phyloP scores from a whole-genome alignment of 2,113 vertebrate species.

The Nothoprocta perdicaria region DNA sequence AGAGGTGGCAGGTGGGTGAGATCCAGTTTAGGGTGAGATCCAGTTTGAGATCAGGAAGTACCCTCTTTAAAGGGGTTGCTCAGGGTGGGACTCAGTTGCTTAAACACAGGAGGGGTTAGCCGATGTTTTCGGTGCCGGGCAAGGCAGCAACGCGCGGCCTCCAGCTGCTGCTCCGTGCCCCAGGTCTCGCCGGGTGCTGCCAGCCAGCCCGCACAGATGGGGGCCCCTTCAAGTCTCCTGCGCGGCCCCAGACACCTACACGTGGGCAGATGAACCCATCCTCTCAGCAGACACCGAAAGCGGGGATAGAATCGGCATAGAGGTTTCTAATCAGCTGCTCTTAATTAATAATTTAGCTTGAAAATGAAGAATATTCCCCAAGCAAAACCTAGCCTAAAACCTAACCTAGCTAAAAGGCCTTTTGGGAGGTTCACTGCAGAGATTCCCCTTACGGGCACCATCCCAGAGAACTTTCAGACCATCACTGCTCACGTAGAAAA shows the following conservation, averaged over 20 bases:
- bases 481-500: background rate
- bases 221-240: background rate
- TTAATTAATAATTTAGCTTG: background rate
- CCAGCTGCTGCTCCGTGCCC: background rate
- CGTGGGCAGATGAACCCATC: background rate
- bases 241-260: background rate
- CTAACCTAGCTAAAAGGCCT: background rate
- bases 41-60: background rate
- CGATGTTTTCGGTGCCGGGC: background rate
- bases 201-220: background rate
- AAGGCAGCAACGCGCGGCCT: accelerated
- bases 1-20: background rate
- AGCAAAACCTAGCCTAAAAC: background rate
- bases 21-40: background rate
- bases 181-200: background rate
- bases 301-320: background rate
- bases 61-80: background rate
- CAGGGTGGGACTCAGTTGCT: background rate
- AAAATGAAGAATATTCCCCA: background rate
- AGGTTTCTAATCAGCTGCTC: background rate
- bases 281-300: background rate
- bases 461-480: background rate
- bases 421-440: background rate
- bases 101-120: background rate
- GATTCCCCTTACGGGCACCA: background rate